Evolutionary conservation across 2,888 invertebrate genomes (phyloP).

Genomic region (Drosophila fulvimacula): DNA sequence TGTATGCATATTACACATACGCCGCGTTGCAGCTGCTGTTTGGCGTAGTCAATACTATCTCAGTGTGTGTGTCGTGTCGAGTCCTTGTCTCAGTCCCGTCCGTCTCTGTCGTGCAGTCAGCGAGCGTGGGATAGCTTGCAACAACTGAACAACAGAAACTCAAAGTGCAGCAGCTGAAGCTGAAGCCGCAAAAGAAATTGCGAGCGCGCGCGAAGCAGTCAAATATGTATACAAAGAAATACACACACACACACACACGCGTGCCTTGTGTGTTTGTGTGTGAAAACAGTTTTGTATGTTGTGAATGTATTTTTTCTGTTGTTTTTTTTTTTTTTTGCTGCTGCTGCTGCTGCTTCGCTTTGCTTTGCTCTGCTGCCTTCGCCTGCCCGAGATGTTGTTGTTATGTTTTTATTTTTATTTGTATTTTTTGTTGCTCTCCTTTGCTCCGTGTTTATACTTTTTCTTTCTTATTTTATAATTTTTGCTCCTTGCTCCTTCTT

Average conservation of each 20-base stretch:
- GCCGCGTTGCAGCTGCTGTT: conserved; percentile 24
- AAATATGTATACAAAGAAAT: conserved; percentile 63
- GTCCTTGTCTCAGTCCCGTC: conserved; percentile 63
- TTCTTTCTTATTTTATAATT: conserved; percentile 71
- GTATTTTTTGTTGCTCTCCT: conserved; percentile 30
- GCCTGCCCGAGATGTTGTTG: conserved; percentile 39
- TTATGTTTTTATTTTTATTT: conserved; percentile 12
- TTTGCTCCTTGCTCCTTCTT: conserved; percentile 63
- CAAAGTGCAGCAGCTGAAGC: conserved; percentile 71
- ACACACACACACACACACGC: conserved; percentile 47
- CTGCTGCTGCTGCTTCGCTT: conserved; percentile 32
- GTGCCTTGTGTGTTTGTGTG: conserved; percentile 34
- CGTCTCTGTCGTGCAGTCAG: conserved; percentile 70
- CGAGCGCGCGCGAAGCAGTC: conserved; percentile 75
- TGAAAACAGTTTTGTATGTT: conserved; percentile 67
- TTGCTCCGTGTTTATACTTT: conserved; percentile 20
- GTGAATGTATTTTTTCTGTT: conserved; percentile 66
- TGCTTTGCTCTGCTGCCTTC: conserved; percentile 37
- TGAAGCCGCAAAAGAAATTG: conserved; percentile 70
- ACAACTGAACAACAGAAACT: conserved; percentile 74
- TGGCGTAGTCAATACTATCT: conserved; percentile 25
- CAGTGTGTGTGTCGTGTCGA: conserved; percentile 18
- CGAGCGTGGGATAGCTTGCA: conserved; percentile 75
- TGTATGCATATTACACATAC: conserved; percentile 46
- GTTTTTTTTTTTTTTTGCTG: conserved; percentile 13